These are phyloP conservation scores for Phoxinus dragarum DNA, from an alignment of 2,797 vertebrate genomes.

Conservation along the genomic window DNA sequence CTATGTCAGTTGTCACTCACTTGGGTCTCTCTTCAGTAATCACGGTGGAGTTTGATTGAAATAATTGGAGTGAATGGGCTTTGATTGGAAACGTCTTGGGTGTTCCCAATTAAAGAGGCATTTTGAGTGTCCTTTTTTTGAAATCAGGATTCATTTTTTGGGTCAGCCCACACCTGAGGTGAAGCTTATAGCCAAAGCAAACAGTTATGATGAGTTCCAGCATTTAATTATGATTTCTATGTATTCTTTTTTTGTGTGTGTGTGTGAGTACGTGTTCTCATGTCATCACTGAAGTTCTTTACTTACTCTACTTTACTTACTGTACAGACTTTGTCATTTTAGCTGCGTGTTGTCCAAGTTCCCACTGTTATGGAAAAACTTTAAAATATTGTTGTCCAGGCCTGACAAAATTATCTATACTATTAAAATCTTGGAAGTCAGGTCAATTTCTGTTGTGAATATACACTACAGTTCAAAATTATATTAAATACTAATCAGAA, in stretches of 20 bases:
- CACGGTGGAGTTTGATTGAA: conserved; percentile 43
- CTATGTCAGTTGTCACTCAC: conserved; percentile 54
- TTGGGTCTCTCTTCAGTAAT: conserved; percentile 54
- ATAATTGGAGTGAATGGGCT: conserved; percentile 19
- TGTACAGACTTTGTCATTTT: neutral
- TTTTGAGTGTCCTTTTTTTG: conserved; percentile 15
- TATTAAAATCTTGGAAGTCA: neutral
- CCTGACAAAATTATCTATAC: neutral
- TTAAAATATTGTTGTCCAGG: neutral
- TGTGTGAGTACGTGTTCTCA: neutral
- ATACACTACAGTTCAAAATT: neutral
- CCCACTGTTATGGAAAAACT: neutral
- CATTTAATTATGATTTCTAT: neutral
- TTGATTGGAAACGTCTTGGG: conserved; percentile 52
- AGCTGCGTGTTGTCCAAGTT: neutral
- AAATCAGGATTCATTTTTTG: conserved; percentile 5
- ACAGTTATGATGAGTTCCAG: neutral
- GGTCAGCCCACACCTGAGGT: conserved; percentile 8
- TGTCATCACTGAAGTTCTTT: neutral
- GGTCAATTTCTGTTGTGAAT: neutral
- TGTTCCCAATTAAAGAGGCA: conserved; percentile 35
- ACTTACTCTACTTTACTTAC: neutral
- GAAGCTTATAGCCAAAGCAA: neutral
- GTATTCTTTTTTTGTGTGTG: neutral
- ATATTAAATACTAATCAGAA: neutral